Percentiles rank a stretch among this genome's conserved stretches.
These are phyloP conservation scores for Lasioglossum leucozonium DNA, from an alignment of 2,888 invertebrate genomes.

Conservation along the genomic window DNA sequence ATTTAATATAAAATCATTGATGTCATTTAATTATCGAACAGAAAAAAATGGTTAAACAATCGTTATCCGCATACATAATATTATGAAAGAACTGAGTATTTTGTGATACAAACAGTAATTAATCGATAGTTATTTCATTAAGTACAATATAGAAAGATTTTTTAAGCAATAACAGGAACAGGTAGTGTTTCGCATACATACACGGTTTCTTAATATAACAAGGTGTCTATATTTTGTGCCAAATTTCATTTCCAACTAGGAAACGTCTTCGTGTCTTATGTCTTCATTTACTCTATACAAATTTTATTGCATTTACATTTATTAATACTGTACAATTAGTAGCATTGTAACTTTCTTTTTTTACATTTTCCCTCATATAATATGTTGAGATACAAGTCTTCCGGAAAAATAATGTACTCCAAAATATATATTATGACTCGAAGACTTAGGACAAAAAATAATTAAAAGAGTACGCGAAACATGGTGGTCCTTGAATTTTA, in stretches of 20 bases:
- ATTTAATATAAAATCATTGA: constrained; percentile 9
- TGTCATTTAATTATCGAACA: constrained; percentile 31
- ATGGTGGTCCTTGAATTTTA: neutral
- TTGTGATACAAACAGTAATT: constrained; percentile 55
- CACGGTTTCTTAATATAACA: neutral
- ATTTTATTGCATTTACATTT: constrained; percentile 43
- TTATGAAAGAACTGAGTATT: constrained; percentile 51
- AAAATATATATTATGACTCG: neutral
- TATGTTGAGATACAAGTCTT: constrained; percentile 35
- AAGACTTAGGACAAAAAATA: neutral
- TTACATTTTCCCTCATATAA: constrained; percentile 1
- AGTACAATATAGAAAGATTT: constrained; percentile 2
- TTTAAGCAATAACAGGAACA: constrained; percentile 21
- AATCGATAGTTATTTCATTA: constrained; percentile 14
- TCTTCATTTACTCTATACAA: constrained; percentile 10
- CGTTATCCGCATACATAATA: neutral
- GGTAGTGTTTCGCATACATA: neutral
- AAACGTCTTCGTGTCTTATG: constrained; percentile 3
- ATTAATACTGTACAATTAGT: neutral
- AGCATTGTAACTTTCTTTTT: constrained; percentile 31
- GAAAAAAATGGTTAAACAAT: constrained; percentile 8
- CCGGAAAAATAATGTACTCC: constrained; percentile 11
- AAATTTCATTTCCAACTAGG: constrained; percentile 26
- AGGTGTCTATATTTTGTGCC: constrained; percentile 31
- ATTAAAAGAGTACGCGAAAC: neutral